These are phyloP conservation scores for Micropterix aruncella DNA, from an alignment of 2,888 invertebrate genomes.

Conservation along the genomic window DNA sequence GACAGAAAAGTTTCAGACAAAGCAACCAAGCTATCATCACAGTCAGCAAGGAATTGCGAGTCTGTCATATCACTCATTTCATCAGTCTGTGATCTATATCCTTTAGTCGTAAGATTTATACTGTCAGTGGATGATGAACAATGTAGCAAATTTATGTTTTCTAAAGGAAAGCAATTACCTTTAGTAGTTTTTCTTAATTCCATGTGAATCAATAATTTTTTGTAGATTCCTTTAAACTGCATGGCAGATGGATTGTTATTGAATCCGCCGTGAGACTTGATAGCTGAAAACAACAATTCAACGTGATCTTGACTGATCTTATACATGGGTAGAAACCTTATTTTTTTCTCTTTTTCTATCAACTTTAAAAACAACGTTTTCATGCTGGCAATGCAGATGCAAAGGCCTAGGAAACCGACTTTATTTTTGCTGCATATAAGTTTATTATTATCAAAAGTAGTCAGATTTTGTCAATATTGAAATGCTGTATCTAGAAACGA, in stretches of 20 bases:
- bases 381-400: not conserved
- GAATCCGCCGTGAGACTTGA: too few species aligned
- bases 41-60: constrained; percentile 2
- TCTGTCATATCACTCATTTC: constrained; percentile 5
- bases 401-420: not conserved
- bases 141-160: too few species aligned
- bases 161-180: too few species aligned
- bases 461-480: not conserved
- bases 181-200: too few species aligned
- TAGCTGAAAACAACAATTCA: too few species aligned
- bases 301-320: not conserved
- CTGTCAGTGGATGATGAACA: too few species aligned
- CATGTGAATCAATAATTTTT: too few species aligned
- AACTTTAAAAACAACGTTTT: not conserved
- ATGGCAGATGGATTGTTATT: too few species aligned
- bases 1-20: constrained; percentile 3
- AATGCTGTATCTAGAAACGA: not conserved
- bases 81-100: constrained; percentile 3
- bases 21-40: too few species aligned
- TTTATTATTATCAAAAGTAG: not conserved
- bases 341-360: not conserved
- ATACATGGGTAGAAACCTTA: not conserved
- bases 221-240: too few species aligned
- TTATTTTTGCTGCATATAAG: not conserved
- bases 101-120: too few species aligned